Base-by-base conservation (phyloP, 2,113 vertebrate genomes). In the Lonchura striata region DNA sequence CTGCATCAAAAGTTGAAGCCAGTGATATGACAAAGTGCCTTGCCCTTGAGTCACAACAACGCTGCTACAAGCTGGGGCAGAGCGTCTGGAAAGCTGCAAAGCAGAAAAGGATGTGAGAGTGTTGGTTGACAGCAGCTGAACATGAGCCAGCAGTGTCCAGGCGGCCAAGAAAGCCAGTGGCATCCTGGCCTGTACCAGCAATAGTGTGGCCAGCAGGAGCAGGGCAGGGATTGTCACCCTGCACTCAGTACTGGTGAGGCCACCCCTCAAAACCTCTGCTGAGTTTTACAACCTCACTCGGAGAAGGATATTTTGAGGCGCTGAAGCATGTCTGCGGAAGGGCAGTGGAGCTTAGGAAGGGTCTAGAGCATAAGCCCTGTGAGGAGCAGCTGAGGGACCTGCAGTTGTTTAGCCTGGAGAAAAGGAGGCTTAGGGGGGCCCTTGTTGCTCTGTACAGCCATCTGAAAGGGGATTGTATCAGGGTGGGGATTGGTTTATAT, bases 251-350 rank as follows among this genome's bases (percentile, higher is more conserved):
- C 16, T 49, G 42, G 2, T 22, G 66, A 63, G 42, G 17, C 24
- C 3, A 1, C 14, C 18, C 17, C 31, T 64, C 11, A 42, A 27
- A 35, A 42, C 9, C 42, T 49, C 0, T 64, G 4, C 2, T 13
- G 14, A 49, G 25, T 64, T 50, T 54, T 9, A 2, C 0, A 1
- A 13, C 11, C 41, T 9, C 13, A 25, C 21, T 49, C 3, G 5
- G 15, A 9, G 49, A 41, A 46, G 15, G 24, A 42, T 2, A 5
- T 2, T n/a, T n/a, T 35, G 30, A 19, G 21, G 2, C 56, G 25
- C 17, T 56, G 17, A 31, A 72, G 7, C 6, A 5, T 27, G 22
- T 37, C 18, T 18, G 15, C 17, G 35, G 50, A 42, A 31, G 25
- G 31, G 5, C 25, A 42, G 0, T 9, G 3, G 14, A 27, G 21